These are phyloP conservation scores for Berghia stephanieae DNA, from an alignment of 1,140 invertebrate species.

Conservation along the genomic window DNA sequence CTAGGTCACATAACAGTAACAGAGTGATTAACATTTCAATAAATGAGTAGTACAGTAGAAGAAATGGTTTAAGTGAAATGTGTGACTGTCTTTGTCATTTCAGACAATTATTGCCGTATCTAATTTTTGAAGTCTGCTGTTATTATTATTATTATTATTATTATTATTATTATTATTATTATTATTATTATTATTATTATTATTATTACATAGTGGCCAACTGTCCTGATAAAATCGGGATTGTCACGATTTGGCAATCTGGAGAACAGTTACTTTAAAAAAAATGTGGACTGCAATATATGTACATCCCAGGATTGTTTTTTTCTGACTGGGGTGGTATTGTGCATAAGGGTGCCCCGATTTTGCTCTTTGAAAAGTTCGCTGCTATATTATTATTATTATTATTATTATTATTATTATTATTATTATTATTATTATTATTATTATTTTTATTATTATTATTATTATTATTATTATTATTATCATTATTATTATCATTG, in stretches of 20 bases:
- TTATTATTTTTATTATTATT: neutral
- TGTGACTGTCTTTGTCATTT: conserved; percentile 21
- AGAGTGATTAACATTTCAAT: too few species aligned
- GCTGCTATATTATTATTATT: neutral
- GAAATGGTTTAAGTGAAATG: too few species aligned
- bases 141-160: neutral
- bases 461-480: neutral
- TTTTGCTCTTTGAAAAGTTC: neutral
- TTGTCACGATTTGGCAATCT: too few species aligned
- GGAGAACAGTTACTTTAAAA: too few species aligned
- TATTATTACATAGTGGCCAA: too few species aligned
- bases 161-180: neutral
- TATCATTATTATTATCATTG: neutral
- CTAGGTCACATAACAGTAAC: too few species aligned
- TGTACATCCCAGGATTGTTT: too few species aligned
- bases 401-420: neutral
- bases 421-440: neutral
- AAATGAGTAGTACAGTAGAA: too few species aligned
- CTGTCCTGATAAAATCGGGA: too few species aligned
- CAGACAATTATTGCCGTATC: conserved; percentile 22
- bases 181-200: neutral
- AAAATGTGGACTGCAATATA: too few species aligned
- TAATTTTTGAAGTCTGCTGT: neutral
- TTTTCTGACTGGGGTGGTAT: too few species aligned
- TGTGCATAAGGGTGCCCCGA: too few species aligned